Evolutionary conservation across 2,797 vertebrate species (phyloP).

Genomic region (Lemur catta): DNA sequence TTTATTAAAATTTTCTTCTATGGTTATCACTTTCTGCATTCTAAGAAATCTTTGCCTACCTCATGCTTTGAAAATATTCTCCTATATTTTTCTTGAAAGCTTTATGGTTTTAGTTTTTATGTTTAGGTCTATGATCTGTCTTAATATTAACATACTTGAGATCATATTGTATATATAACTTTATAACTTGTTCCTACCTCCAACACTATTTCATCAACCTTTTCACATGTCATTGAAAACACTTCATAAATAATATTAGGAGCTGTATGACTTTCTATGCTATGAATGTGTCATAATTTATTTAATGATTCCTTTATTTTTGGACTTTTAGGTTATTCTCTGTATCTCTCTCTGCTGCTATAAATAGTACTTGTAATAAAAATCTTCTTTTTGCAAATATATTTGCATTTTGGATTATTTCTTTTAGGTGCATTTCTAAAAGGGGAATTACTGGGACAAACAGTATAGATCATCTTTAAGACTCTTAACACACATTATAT

Average conservation of each 20-base stretch:
- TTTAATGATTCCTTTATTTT: conserved; percentile 35
- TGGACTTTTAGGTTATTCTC: neutral
- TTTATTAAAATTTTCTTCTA: neutral
- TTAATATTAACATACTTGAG: neutral
- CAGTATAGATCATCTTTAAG: neutral
- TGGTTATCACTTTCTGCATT: neutral
- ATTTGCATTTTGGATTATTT: neutral
- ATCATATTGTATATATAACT: neutral
- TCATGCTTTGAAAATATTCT: neutral
- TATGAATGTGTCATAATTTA: neutral
- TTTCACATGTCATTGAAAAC: neutral
- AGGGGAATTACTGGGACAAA: neutral
- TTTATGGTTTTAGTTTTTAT: neutral
- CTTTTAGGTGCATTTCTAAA: neutral
- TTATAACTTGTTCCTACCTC: neutral
- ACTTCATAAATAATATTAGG: neutral
- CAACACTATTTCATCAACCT: neutral
- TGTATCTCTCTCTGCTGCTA: neutral
- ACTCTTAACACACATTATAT: neutral
- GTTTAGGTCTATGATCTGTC: neutral
- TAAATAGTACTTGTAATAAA: conserved; percentile 15
- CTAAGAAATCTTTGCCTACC: neutral
- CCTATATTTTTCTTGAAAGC: neutral
- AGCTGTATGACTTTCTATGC: neutral
- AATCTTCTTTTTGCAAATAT: neutral